Evolutionary conservation across 2,888 invertebrate species (phyloP).

Genomic region (Amphimallon solstitiale): DNA sequence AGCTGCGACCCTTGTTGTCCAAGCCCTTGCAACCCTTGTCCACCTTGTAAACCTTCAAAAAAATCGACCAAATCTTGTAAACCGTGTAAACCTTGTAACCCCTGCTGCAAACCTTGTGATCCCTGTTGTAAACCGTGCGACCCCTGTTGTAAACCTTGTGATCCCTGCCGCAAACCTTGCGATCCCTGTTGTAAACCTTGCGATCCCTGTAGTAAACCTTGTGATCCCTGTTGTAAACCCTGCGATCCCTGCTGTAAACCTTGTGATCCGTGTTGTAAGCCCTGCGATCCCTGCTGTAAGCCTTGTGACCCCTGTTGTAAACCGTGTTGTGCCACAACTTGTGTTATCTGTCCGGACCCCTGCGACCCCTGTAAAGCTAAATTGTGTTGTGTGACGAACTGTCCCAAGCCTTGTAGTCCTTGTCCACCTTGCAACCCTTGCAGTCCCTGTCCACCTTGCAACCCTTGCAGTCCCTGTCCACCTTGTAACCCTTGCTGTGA

Average conservation of each 20-base stretch:
- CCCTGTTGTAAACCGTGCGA: conserved; percentile 20
- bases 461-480: background rate
- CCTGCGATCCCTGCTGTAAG: conserved; percentile 30
- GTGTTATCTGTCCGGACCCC: conserved; percentile 34
- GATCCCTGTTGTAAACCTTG: conserved; percentile 30
- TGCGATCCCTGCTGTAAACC: conserved; percentile 9
- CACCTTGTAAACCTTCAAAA: conserved; percentile 36
- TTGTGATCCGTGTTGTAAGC: conserved; percentile 14
- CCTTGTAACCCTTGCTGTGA: conserved; percentile 16
- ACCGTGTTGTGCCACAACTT: conserved; percentile 20
- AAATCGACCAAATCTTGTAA: too few species aligned
- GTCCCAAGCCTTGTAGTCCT: conserved; percentile 4
- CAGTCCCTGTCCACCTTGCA: background rate
- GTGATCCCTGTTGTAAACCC: conserved; percentile 9
- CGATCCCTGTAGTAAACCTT: conserved; percentile 10
- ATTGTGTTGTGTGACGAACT: conserved; percentile 22
- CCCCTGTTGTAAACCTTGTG: conserved; percentile 1
- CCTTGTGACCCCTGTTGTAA: conserved; percentile 32
- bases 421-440: background rate
- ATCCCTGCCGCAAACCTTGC: conserved; percentile 32
- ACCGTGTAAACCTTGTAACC: conserved; percentile 24
- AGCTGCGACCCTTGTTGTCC: conserved; percentile 32
- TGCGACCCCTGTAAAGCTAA: conserved; percentile 40
- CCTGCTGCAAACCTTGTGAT: conserved; percentile 5
- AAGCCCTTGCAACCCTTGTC: conserved; percentile 19